phyloP scores from a whole-genome alignment of 2,113 vertebrate genomes.

The Synchiropus splendidus region DNA sequence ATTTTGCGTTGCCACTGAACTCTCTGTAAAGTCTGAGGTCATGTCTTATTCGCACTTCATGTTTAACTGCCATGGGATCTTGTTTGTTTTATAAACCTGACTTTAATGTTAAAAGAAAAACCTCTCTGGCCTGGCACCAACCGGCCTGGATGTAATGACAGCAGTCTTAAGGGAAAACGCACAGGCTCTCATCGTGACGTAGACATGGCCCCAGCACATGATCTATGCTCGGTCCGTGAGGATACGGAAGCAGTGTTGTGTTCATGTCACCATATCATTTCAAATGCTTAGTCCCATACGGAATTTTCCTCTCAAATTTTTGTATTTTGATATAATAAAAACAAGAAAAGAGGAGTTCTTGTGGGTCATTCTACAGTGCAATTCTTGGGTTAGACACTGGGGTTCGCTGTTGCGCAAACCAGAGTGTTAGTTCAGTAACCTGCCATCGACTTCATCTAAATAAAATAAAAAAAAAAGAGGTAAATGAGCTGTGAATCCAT shows the following conservation, averaged over 20 bases:
- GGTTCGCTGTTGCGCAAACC: no score
- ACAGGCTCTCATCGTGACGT: slow-evolving; percentile 47
- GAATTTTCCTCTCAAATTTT: slow-evolving; percentile 74
- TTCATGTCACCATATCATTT: slow-evolving; percentile 68
- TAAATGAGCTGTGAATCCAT: no score
- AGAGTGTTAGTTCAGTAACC: no score
- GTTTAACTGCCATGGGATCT: slow-evolving; percentile 60
- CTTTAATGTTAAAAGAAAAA: slow-evolving; percentile 24
- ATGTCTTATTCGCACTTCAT: slow-evolving; percentile 54
- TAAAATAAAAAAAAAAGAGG: no score
- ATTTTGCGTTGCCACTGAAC: slow-evolving; percentile 52
- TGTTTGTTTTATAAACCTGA: slow-evolving; percentile 28
- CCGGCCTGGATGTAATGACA: slow-evolving; percentile 34
- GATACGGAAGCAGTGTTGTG: slow-evolving; percentile 63
- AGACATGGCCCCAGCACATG: slow-evolving; percentile 49
- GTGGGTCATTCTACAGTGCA: background rate
- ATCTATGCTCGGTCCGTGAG: slow-evolving; percentile 55
- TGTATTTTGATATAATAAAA: slow-evolving; percentile 81
- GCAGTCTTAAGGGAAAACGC: slow-evolving; percentile 42
- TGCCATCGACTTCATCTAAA: no score
- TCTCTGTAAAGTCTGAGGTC: slow-evolving; percentile 54
- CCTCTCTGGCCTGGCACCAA: slow-evolving; percentile 34
- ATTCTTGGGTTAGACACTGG: no score
- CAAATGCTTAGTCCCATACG: slow-evolving; percentile 68
- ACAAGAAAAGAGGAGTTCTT: slow-evolving; percentile 46